Evolutionary conservation across 2,888 invertebrate species (phyloP).

Genomic region (Aspidapion aeneum): DNA sequence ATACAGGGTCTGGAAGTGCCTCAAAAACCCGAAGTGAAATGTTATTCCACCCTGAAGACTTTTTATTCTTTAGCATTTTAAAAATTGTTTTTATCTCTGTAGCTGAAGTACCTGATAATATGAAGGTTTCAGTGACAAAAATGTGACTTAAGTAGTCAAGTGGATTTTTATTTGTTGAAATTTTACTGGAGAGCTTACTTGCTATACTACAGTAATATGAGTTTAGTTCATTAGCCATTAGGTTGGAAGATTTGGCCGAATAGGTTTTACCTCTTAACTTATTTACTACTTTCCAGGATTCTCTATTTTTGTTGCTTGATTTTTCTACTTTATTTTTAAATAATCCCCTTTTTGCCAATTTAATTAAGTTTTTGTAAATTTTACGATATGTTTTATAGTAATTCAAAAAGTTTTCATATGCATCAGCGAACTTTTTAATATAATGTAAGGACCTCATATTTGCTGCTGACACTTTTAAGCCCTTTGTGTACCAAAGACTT

Average conservation of each 20-base stretch:
- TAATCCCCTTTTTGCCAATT: not conserved
- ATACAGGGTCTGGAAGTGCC: not conserved
- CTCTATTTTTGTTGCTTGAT: not conserved
- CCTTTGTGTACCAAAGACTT: not conserved
- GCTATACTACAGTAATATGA: not conserved
- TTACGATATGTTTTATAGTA: not conserved
- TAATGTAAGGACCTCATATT: too few relatives aligned
- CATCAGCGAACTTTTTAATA: too few relatives aligned
- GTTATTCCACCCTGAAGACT: not conserved
- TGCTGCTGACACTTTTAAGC: not conserved
- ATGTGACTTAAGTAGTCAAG: too few relatives aligned
- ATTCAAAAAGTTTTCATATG: too few relatives aligned
- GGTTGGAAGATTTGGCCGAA: too few relatives aligned
- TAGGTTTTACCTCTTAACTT: not conserved
- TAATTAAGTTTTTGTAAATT: not conserved
- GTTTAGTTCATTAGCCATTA: not conserved
- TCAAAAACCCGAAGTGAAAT: not conserved
- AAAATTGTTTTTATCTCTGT: not conserved
- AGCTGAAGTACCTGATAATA: too few relatives aligned
- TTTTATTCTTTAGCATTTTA: not conserved
- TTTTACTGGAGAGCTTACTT: too few relatives aligned
- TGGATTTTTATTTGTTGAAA: too few relatives aligned
- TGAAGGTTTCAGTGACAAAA: too few relatives aligned
- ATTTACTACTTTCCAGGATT: not conserved
- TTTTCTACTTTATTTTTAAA: not conserved